phyloP scores from a whole-genome alignment of 1,140 invertebrate genomes.

The Achatina immaculata region DNA sequence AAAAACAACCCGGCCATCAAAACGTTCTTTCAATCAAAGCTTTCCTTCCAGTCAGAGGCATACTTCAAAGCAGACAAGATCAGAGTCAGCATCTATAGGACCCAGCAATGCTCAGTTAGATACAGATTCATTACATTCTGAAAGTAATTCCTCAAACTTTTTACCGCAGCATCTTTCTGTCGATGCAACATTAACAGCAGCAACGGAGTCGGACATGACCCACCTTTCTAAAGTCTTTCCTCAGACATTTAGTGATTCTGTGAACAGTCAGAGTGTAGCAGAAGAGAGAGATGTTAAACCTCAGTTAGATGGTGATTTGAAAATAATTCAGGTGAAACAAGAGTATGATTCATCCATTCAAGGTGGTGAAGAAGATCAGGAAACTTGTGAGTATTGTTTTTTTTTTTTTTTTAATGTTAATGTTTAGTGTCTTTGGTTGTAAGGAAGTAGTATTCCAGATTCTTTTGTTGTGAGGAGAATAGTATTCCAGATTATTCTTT shows the following conservation, averaged over 20 bases:
- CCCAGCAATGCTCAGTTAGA: constrained; percentile 29
- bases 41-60: constrained; percentile 27
- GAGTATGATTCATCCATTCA: constrained; percentile 17
- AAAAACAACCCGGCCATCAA: constrained; percentile 21
- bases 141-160: constrained; percentile 28
- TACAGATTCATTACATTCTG: constrained; percentile 26
- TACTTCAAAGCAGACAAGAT: constrained; percentile 7
- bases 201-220: constrained; percentile 29
- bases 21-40: constrained; percentile 19
- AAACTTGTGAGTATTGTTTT: constrained; percentile 23
- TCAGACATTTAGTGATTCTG: constrained; percentile 23
- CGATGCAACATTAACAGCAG: constrained; percentile 17
- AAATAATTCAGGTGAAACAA: constrained; percentile 32
- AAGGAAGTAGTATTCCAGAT: no score
- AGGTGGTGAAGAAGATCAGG: constrained; percentile 15
- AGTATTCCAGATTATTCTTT: no score
- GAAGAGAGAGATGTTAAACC: constrained; percentile 34
- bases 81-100: constrained; percentile 2
- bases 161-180: constrained; percentile 1
- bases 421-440: no score
- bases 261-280: constrained; percentile 9
- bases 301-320: constrained; percentile 24
- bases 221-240: constrained; percentile 35
- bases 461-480: no score
- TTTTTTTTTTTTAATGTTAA: no score